Conservation (phyloP, 2,888 invertebrate genomes). For the Platycnemis pennipes region DNA sequence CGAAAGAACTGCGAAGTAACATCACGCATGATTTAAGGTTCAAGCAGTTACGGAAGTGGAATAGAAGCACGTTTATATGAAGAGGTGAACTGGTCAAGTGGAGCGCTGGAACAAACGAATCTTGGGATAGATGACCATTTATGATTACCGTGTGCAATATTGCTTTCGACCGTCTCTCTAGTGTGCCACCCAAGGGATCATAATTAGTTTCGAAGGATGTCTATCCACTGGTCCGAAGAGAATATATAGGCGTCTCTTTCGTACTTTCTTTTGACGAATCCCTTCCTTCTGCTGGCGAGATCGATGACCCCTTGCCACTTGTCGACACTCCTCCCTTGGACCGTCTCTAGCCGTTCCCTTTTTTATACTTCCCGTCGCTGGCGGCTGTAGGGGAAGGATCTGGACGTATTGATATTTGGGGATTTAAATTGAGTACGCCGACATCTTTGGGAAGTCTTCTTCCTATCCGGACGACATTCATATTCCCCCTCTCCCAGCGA, state of each 20-base stretch:
- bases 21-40: too few relatives aligned
- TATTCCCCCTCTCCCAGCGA: not conserved
- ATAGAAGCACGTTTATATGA: too few relatives aligned
- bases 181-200: not conserved
- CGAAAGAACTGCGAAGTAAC: too few relatives aligned
- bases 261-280: not conserved
- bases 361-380: too few relatives aligned
- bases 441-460: not conserved
- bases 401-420: not conserved
- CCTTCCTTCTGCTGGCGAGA: not conserved
- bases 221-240: not conserved
- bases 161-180: not conserved
- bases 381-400: not conserved
- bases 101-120: not conserved
- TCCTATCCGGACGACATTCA: not conserved
- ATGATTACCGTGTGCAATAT: too few relatives aligned
- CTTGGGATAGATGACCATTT: not conserved
- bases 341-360: not conserved
- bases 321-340: not conserved
- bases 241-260: not conserved
- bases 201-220: not conserved
- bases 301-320: conserved; percentile 4
- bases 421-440: not conserved
- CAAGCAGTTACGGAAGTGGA: too few relatives aligned
- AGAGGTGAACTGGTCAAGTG: too few relatives aligned